phyloP scores from a whole-genome alignment of 2,113 vertebrate species.

The Falco punctatus region DNA sequence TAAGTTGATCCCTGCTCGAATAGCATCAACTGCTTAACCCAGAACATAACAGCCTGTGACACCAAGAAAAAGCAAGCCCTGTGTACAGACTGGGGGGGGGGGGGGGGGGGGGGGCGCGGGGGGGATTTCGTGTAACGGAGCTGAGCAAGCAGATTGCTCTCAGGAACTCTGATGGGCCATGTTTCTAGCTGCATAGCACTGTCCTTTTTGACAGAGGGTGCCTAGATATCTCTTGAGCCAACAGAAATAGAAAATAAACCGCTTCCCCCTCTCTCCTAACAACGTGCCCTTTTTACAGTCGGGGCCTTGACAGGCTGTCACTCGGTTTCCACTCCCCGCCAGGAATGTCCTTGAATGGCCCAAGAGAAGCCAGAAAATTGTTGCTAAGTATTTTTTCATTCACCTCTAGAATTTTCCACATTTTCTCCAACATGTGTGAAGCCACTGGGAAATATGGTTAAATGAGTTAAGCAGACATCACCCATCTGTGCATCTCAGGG shows the following conservation, averaged over 20 bases:
- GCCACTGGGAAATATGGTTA: slow-evolving; percentile 71
- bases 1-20: neutral
- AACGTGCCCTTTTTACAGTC: neutral
- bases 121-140: neutral
- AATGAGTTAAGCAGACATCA: slow-evolving; percentile 71
- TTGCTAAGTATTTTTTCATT: slow-evolving; percentile 22
- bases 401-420: slow-evolving; percentile 66
- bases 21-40: slow-evolving; percentile 13
- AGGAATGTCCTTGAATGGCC: slow-evolving; percentile 27
- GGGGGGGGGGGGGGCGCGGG: neutral
- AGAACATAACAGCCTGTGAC: slow-evolving; percentile 40
- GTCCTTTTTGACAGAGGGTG: slow-evolving; percentile 36
- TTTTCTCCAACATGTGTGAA: slow-evolving; percentile 63
- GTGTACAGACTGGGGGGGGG: too few relatives aligned
- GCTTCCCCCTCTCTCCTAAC: neutral
- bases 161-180: neutral
- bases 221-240: slow-evolving; percentile 24
- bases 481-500: slow-evolving; percentile 65
- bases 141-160: slow-evolving; percentile 49
- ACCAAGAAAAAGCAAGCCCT: neutral
- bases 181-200: slow-evolving; percentile 30
- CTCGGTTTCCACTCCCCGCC: neutral
- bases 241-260: slow-evolving; percentile 15
- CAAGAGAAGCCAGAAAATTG: slow-evolving; percentile 30
- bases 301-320: slow-evolving; percentile 5